These are phyloP conservation scores for Tenthredo livida DNA, from an alignment of 2,888 invertebrate genomes.

Conservation along the genomic window DNA sequence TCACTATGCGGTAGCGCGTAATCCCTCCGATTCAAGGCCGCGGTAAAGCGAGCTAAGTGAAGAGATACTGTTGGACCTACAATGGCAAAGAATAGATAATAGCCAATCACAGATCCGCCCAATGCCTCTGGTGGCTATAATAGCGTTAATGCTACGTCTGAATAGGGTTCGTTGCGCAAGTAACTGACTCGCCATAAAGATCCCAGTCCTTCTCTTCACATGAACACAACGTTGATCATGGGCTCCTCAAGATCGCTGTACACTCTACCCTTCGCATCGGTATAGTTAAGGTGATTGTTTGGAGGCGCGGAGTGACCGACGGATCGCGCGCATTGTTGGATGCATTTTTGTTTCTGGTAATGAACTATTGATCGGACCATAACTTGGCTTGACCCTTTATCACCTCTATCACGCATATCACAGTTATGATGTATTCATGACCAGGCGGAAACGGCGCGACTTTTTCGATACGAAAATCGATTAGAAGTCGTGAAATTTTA, in stretches of 20 bases:
- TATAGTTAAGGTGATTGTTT: conserved; percentile 67
- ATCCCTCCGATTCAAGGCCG: neutral
- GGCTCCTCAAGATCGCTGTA: conserved; percentile 52
- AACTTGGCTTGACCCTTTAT: conserved; percentile 66
- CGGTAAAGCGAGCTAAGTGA: neutral
- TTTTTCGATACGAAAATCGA: neutral
- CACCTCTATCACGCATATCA: conserved; percentile 36
- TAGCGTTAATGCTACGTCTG: conserved; percentile 68
- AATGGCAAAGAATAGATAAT: conserved; percentile 69
- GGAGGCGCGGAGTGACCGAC: conserved; percentile 53
- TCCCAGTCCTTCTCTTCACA: conserved; percentile 33
- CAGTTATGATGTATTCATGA: neutral
- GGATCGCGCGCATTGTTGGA: conserved; percentile 67
- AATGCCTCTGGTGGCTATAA: conserved; percentile 65
- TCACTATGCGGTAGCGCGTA: neutral
- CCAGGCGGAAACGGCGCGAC: neutral
- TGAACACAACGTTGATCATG: conserved; percentile 47
- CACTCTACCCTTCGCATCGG: conserved; percentile 29
- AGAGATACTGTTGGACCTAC: conserved; percentile 50
- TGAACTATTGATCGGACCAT: conserved; percentile 73
- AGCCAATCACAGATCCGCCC: conserved; percentile 67
- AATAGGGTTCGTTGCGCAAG: conserved; percentile 71
- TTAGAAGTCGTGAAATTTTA: neutral
- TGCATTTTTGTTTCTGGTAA: conserved; percentile 74
- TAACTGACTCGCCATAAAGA: conserved; percentile 60